phyloP scores from a whole-genome alignment of 2,797 vertebrate species.

The Chaetophractus vellerosus region DNA sequence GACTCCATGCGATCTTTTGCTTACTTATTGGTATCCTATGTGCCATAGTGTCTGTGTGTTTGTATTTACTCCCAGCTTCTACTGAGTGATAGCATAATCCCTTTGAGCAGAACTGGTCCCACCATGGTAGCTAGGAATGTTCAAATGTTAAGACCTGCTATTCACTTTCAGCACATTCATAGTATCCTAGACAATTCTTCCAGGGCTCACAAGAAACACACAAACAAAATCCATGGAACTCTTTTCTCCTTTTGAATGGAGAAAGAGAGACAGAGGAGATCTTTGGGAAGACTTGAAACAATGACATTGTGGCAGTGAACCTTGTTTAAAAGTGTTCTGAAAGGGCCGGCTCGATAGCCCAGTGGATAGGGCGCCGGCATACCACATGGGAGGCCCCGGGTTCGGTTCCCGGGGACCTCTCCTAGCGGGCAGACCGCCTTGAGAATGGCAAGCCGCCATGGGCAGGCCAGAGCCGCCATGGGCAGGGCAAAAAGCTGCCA shows the following conservation, averaged over 20 bases:
- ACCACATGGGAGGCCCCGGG: too few relatives aligned
- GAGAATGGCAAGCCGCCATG: too few relatives aligned
- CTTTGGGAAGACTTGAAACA: slow-evolving; percentile 53
- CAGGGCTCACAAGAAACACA: slow-evolving; percentile 57
- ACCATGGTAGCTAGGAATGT: slow-evolving; percentile 68
- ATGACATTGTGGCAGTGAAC: slow-evolving; percentile 1
- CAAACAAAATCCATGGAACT: not conserved
- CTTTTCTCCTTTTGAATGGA: slow-evolving; percentile 56
- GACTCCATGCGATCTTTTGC: not conserved
- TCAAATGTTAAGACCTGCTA: slow-evolving; percentile 72
- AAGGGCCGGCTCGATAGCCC: too few relatives aligned
- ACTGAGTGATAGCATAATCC: slow-evolving; percentile 65
- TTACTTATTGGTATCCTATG: not conserved
- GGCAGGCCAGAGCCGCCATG: too few relatives aligned
- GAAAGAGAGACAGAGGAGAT: not conserved
- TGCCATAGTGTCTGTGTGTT: not conserved
- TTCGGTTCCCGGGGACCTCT: too few relatives aligned
- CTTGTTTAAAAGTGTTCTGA: slow-evolving; percentile 32
- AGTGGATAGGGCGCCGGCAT: too few relatives aligned
- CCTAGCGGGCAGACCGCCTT: too few relatives aligned
- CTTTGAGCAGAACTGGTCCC: slow-evolving; percentile 63
- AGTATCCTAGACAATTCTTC: not conserved
- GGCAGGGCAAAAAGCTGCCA: too few relatives aligned
- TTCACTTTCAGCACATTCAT: slow-evolving; percentile 66
- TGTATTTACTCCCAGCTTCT: slow-evolving; percentile 71